A percentile compares a stretch with the other conserved stretches of the same genome.
phyloP scores from a whole-genome alignment of 2,888 invertebrate species.

The Callyntrura sp. region DNA sequence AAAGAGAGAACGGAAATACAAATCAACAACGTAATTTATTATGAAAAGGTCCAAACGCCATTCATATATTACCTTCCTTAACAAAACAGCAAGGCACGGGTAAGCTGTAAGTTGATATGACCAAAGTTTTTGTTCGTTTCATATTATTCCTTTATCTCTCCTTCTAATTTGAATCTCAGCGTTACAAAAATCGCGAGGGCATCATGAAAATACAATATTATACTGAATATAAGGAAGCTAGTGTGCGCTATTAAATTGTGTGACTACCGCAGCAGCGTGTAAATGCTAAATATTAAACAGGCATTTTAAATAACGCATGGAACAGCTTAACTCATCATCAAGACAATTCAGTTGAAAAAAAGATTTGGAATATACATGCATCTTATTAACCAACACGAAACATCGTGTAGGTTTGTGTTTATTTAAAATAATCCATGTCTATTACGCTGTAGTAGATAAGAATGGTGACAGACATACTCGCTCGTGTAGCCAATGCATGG shows the following conservation, averaged over 20 bases:
- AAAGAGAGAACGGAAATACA: slow-evolving; percentile 79
- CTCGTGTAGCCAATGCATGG: too few relatives aligned
- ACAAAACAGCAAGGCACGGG: neutral
- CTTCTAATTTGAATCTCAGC: neutral
- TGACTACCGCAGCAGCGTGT: neutral
- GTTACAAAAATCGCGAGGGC: neutral
- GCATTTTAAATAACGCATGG: slow-evolving; percentile 9
- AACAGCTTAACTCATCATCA: slow-evolving; percentile 25
- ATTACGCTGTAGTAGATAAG: too few relatives aligned
- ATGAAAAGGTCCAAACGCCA: slow-evolving; percentile 26
- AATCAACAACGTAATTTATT: slow-evolving; percentile 83
- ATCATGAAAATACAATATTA: neutral
- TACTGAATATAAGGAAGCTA: neutral
- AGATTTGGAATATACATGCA: neutral
- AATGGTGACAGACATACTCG: too few relatives aligned
- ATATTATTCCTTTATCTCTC: neutral
- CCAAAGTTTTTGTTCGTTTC: neutral
- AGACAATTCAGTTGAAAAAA: neutral
- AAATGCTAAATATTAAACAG: neutral
- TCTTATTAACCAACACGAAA: neutral
- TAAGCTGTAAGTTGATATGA: slow-evolving; percentile 12
- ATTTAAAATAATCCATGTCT: neutral
- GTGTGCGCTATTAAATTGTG: neutral
- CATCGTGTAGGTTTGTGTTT: neutral
- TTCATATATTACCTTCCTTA: neutral